Conservation (phyloP, 2,888 invertebrate species). For the Hirtodrosophila histrioides region DNA sequence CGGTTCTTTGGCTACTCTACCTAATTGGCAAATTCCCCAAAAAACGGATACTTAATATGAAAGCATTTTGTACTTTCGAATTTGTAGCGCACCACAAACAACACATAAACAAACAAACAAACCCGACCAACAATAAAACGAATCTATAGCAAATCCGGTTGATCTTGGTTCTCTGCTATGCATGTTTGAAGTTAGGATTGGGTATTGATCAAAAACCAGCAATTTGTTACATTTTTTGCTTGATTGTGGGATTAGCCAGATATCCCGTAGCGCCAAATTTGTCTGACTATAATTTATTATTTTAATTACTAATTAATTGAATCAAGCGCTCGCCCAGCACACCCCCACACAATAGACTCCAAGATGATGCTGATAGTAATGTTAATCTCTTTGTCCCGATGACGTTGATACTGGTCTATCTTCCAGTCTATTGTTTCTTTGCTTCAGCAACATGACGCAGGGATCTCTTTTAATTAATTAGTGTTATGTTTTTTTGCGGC, state of each 20-base stretch:
- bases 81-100: constrained; percentile 27
- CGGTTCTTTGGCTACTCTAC: constrained; percentile 47
- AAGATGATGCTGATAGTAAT: constrained; percentile 7
- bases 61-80: constrained; percentile 74
- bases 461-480: constrained; percentile 67
- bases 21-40: constrained; percentile 56
- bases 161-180: constrained; percentile 28
- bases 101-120: constrained; percentile 35
- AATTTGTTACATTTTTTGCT: constrained; percentile 67
- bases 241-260: constrained; percentile 9
- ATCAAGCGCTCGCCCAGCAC: constrained; percentile 26
- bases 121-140: constrained; percentile 1
- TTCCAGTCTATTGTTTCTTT: constrained; percentile 15
- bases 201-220: constrained; percentile 19
- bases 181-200: constrained; percentile 7
- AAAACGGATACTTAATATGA: constrained; percentile 61
- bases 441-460: constrained; percentile 29
- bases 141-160: constrained; percentile 63
- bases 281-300: constrained; percentile 61
- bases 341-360: constrained; percentile 12
- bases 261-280: constrained; percentile 40
- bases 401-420: background rate
- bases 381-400: background rate
- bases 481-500: constrained; percentile 42
- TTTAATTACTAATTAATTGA: constrained; percentile 63